Conservation (phyloP, 1,140 invertebrate species). For the Cyphomyrmex costatus region DNA sequence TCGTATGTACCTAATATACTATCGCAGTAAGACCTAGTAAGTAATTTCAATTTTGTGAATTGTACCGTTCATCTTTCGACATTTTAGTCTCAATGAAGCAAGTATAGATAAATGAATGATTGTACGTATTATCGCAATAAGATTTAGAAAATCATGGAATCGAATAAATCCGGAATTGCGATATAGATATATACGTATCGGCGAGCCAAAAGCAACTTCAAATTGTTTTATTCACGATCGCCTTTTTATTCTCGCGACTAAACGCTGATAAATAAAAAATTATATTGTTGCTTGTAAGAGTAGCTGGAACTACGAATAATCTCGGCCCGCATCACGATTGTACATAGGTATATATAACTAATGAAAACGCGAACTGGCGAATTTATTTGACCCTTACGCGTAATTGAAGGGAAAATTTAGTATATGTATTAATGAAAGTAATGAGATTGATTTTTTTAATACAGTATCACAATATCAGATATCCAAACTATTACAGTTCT, state of each 20-base stretch:
- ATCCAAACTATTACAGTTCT: background rate
- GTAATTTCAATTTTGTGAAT: background rate
- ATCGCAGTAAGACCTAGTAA: constrained; percentile 14
- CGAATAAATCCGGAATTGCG: constrained; percentile 10
- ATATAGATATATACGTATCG: background rate
- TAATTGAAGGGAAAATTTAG: constrained; percentile 8
- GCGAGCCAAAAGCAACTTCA: background rate
- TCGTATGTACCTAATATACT: constrained; percentile 2
- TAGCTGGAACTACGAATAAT: constrained; percentile 57
- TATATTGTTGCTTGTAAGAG: constrained; percentile 62
- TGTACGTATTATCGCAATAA: background rate
- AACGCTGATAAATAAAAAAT: constrained; percentile 39
- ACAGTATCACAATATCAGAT: background rate
- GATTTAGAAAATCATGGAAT: constrained; percentile 17
- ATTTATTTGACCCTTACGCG: constrained; percentile 1
- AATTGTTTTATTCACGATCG: constrained; percentile 9
- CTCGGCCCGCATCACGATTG: constrained; percentile 69
- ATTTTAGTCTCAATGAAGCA: constrained; percentile 35
- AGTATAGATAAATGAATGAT: constrained; percentile 29
- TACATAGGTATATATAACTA: constrained; percentile 84
- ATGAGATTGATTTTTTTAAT: constrained; percentile 18
- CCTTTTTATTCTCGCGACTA: constrained; percentile 26
- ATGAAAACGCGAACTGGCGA: constrained; percentile 57
- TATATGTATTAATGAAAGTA: constrained; percentile 9
- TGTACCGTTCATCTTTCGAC: background rate